A percentile compares a stretch with the other conserved stretches of the same genome.
These are phyloP conservation scores for Caenorhabditis sulstoni DNA, from an alignment of 2,888 invertebrate genomes.

Conservation along the genomic window DNA sequence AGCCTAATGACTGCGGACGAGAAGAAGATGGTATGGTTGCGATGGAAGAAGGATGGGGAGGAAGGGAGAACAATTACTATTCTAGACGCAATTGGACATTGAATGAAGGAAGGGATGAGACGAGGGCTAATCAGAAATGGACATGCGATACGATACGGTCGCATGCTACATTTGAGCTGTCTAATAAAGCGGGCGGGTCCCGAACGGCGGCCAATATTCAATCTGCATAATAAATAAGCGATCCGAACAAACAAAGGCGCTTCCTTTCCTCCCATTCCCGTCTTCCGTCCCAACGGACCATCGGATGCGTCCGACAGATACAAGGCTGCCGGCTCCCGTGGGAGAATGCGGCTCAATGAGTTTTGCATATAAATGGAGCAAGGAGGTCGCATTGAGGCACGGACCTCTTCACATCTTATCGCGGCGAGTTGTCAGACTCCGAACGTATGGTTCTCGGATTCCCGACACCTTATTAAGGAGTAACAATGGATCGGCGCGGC, in stretches of 20 bases:
- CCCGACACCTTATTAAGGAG: conserved; percentile 40
- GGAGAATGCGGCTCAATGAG: conserved; percentile 34
- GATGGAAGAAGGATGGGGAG: conserved; percentile 10
- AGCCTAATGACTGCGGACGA: conserved; percentile 48
- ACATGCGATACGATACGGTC: conserved; percentile 53
- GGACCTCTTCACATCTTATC: conserved; percentile 29
- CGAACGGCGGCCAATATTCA: conserved; percentile 50
- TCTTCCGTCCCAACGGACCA: conserved; percentile 51
- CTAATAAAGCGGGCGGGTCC: conserved; percentile 33
- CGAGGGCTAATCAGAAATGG: conserved; percentile 58
- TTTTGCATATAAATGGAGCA: conserved; percentile 52
- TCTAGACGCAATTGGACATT: conserved; percentile 1
- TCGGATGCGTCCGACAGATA: conserved; percentile 43
- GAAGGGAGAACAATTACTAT: conserved; percentile 32
- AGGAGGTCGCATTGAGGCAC: conserved; percentile 5
- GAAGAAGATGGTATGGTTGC: not conserved
- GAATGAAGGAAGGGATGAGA: conserved; percentile 34
- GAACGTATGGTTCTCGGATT: not conserved
- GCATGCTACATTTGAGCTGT: conserved; percentile 46
- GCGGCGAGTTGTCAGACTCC: not conserved
- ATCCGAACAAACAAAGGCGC: conserved; percentile 57
- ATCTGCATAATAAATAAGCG: conserved; percentile 63
- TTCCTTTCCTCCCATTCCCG: conserved; percentile 29
- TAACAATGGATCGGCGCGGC: conserved; percentile 11
- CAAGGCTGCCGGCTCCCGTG: conserved; percentile 46